These are phyloP conservation scores for Epinephelus cyanopodus DNA, from an alignment of 2,113 vertebrate genomes.

Conservation along the genomic window DNA sequence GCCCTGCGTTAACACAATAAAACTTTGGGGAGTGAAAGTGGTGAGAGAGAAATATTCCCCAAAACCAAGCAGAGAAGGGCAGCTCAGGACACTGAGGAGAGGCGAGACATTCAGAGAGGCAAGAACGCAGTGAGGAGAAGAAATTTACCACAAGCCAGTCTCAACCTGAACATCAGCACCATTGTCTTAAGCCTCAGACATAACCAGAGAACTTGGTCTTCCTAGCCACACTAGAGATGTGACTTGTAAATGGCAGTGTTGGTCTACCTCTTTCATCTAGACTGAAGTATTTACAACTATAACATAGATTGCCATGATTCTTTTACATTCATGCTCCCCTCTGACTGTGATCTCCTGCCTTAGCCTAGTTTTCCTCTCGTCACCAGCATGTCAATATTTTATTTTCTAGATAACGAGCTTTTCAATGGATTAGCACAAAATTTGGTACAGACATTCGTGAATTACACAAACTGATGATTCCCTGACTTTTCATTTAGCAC, in stretches of 20 bases:
- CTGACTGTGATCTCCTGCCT: too few species aligned
- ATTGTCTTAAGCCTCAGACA: neutral
- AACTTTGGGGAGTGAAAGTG: slow-evolving; percentile 54
- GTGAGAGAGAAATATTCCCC: slow-evolving; percentile 47
- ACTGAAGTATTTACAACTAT: neutral
- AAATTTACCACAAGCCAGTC: neutral
- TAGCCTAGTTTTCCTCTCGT: too few species aligned
- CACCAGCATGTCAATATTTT: too few species aligned
- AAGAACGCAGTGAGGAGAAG: neutral
- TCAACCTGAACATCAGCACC: neutral
- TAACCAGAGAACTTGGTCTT: neutral
- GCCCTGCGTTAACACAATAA: slow-evolving; percentile 66
- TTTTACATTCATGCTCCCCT: neutral
- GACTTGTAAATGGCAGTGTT: neutral
- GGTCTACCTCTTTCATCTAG: neutral
- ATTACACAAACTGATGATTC: too few species aligned
- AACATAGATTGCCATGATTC: too few species aligned
- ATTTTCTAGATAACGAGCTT: too few species aligned
- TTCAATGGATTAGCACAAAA: too few species aligned
- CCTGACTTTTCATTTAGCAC: neutral
- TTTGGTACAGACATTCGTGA: too few species aligned
- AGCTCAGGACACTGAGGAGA: slow-evolving; percentile 58
- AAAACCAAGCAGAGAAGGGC: slow-evolving; percentile 44
- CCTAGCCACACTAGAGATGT: neutral
- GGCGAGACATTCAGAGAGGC: slow-evolving; percentile 2